Evolutionary conservation across 2,113 vertebrate species (phyloP), one percentile per base, ranked within the genome.

Genomic region (Myiopsitta monachus): DNA sequence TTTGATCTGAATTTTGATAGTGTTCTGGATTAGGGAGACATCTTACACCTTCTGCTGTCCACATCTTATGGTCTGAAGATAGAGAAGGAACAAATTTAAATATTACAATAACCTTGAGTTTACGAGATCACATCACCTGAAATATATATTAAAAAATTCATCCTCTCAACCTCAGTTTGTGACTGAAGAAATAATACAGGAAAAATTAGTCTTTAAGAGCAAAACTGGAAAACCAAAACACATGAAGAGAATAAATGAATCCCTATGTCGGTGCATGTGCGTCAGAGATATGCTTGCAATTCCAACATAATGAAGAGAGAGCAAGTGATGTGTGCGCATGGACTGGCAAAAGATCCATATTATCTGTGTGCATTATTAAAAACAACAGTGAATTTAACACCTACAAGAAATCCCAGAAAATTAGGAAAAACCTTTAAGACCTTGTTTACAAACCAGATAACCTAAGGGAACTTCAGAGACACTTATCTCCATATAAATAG

Each of bases 31-130:
- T 80, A 84, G 43, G 27, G 23, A 63, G 54, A 36, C 24, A 47
- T 63, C 3, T 78, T 73, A 52, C 3, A 64, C 19, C 36, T 91
- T 31, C 75, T 88, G 14, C 46, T 81, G 43, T 77, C 67, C 55
- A 43, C 36, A 64, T 63, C 30, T 80, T 27, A 78, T 38, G 18
- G 24, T n/a, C 38, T 5, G 5, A 77, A 86, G 11, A 24, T 8
- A 79, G 41, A 61, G 41, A 92, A 77, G 31, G 54, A 84, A 92
- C 72, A 18, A 92, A 87, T 91, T 55, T 52, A 31, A 85, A 85
- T 33, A 67, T 73, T 62, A 67, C 17, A 67, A 73, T 63, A n/a
- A 10, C 3, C 39, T 5, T 83, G 83, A 74, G 23, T 63, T 68
- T 90, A 23, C 46, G 49, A 77, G 39, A 81, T 70, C 24, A 23